These are phyloP conservation scores for Caloenas nicobarica DNA, from an alignment of 2,113 vertebrate species.

Conservation along the genomic window DNA sequence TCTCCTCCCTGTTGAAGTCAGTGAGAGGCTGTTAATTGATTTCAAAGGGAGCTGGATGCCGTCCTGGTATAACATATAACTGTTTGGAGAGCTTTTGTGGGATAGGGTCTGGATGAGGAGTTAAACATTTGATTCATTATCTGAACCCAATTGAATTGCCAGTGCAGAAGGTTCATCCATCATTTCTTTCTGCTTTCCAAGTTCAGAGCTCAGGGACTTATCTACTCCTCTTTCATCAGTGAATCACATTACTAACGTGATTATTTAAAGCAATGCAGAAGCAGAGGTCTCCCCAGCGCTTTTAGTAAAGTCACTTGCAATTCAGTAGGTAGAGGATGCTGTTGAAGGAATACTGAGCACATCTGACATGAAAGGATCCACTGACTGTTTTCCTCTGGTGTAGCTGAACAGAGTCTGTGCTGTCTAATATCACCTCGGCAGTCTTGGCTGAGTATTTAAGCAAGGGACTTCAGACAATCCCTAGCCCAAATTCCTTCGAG, in stretches of 20 bases:
- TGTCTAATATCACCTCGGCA: constrained; percentile 31
- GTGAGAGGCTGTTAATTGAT: constrained; percentile 29
- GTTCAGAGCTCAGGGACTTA: constrained; percentile 57
- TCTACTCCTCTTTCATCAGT: constrained; percentile 49
- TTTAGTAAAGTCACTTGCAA: not conserved
- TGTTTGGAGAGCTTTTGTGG: not conserved
- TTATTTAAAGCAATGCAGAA: constrained; percentile 46
- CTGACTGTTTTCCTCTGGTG: not conserved
- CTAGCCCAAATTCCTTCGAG: not conserved
- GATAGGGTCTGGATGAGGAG: not conserved
- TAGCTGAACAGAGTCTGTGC: not conserved
- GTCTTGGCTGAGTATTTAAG: constrained; percentile 62
- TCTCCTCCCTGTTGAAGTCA: constrained; percentile 13
- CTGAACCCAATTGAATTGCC: constrained; percentile 31
- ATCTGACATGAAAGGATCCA: not conserved
- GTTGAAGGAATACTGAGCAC: not conserved
- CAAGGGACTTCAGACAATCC: constrained; percentile 61
- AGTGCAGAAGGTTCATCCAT: constrained; percentile 33
- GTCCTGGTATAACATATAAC: constrained; percentile 5
- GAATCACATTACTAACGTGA: constrained; percentile 24
- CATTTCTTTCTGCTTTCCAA: constrained; percentile 42
- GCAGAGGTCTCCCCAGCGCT: not conserved
- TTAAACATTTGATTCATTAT: constrained; percentile 39
- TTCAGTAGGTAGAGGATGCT: not conserved
- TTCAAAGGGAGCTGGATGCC: constrained; percentile 47